Evolutionary conservation across 2,797 vertebrate species (phyloP), one percentile per base, ranked within the genome.

Genomic region (Novumbra hubbsi): DNA sequence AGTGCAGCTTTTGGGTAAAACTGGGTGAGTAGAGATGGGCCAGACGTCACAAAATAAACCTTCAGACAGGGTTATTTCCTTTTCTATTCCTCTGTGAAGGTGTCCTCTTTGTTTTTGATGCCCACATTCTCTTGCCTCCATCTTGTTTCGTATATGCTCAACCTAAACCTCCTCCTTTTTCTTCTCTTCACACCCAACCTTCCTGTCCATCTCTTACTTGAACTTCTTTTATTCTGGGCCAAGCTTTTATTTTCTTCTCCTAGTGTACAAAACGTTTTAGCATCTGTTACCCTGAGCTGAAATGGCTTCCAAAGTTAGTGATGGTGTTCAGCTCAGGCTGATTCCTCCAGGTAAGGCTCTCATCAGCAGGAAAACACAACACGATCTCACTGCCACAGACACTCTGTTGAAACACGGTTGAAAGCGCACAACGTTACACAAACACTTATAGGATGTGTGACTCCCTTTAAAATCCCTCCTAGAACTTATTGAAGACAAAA

Each of bases 331-430:
- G 79, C 80, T 78, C 76, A 24, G 71, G 74, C 75, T 74, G 73
- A 84, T 80, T 88, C 81, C 76, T 85, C 70, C 70, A 87, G 82
- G 86, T 85, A 76, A 83, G 71, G 81, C 84, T 73, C 83, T 81
- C 76, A 78, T 49, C 32, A 68, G 69, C 73, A 74, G 78, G 78
- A 85, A 87, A 85, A 84, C 69, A 69, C 38, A 63, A 41, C 62
- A 3, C 1, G 38, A 68, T 19, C 28, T 14, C 49, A 70, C 49
- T n/a, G 17, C 34, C 49, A 27, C 63, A 65, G 12, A 16, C 27
- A n/a, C 19, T n/a, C n/a, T n/a, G n/a, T n/a, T n/a, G n/a, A n/a
- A n/a, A 49, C 67, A 8, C n/a, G 11, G 21, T 12, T 45, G 41
- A 45, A 45, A 45, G 50, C 73, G 38, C 49, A 27, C 19, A 34